phyloP scores from a whole-genome alignment of 2,113 vertebrate genomes.

The Limnothrissa miodon region DNA sequence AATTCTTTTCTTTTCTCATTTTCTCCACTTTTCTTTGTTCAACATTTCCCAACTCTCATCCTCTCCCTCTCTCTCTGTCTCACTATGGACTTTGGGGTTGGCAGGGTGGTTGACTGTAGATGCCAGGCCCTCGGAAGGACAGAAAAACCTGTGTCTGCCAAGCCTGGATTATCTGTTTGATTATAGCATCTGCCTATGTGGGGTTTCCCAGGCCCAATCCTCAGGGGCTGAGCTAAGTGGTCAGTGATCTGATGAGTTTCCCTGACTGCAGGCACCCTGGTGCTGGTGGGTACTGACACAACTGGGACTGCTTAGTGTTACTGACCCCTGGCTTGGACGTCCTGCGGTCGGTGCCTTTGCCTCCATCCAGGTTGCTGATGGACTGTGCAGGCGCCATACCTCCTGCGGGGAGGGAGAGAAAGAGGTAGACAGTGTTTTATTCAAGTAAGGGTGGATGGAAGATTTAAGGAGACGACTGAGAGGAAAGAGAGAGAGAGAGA shows the following conservation, averaged over 20 bases:
- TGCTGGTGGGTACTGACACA: not conserved
- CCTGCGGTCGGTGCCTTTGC: constrained; percentile 80
- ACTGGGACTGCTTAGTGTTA: constrained; percentile 40
- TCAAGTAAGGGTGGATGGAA: not conserved
- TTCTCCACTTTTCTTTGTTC: not conserved
- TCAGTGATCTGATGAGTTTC: not conserved
- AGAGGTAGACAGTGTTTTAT: not conserved
- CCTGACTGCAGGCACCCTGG: not conserved
- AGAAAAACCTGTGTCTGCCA: not conserved
- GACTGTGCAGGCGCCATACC: constrained; percentile 83
- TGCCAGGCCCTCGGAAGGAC: not conserved
- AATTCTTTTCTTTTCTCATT: constrained; percentile 38
- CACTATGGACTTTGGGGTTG: not conserved
- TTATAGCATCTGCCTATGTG: not conserved
- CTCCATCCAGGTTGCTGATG: constrained; percentile 80
- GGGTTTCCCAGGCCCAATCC: not conserved
- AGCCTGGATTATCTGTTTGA: not conserved
- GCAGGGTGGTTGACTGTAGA: not conserved
- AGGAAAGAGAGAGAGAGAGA: not conserved
- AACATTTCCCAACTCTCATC: constrained; percentile 29
- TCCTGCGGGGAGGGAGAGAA: constrained; percentile 64
- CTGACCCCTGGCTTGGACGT: constrained; percentile 81
- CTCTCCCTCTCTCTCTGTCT: not conserved
- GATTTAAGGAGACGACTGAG: not conserved
- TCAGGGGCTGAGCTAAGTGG: not conserved